Conservation (phyloP, 1,140 invertebrate species). For the Pseudomyrmex cubaensis region DNA sequence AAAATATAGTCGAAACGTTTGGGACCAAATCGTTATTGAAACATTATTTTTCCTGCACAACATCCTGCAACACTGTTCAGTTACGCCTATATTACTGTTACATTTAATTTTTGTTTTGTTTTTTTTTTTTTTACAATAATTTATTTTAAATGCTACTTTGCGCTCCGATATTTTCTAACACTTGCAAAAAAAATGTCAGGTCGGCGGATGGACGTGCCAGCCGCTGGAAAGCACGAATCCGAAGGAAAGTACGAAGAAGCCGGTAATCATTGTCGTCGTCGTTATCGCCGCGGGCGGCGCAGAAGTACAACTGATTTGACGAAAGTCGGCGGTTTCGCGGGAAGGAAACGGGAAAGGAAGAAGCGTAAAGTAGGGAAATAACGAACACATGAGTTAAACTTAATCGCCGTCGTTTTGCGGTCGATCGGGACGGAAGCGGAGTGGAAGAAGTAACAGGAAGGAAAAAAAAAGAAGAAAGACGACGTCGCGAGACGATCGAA, state of each 20-base stretch:
- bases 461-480: conserved; percentile 13
- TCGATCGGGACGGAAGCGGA: not conserved
- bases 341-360: conserved; percentile 66
- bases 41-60: too few relatives aligned
- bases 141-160: too few relatives aligned
- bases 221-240: conserved; percentile 68
- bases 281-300: conserved; percentile 61
- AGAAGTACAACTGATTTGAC: conserved; percentile 65
- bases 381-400: not conserved
- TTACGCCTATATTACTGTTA: too few relatives aligned
- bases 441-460: conserved; percentile 24
- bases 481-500: conserved; percentile 1
- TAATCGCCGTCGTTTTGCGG: conserved; percentile 12
- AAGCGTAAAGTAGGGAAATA: conserved; percentile 38
- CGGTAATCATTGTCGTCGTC: conserved; percentile 55
- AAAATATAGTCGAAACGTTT: too few relatives aligned
- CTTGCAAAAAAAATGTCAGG: conserved; percentile 22
- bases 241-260: conserved; percentile 69
- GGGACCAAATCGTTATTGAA: too few relatives aligned
- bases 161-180: not conserved
- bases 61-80: too few relatives aligned
- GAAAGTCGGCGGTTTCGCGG: conserved; percentile 54
- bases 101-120: too few relatives aligned
- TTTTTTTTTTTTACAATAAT: not conserved
- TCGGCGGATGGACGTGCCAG: conserved; percentile 76